Evolutionary conservation across 35 echinoderm and acorn worm species (phyloP), one percentile per base, ranked within the genome.

Genomic region (Acanthaster planci): DNA sequence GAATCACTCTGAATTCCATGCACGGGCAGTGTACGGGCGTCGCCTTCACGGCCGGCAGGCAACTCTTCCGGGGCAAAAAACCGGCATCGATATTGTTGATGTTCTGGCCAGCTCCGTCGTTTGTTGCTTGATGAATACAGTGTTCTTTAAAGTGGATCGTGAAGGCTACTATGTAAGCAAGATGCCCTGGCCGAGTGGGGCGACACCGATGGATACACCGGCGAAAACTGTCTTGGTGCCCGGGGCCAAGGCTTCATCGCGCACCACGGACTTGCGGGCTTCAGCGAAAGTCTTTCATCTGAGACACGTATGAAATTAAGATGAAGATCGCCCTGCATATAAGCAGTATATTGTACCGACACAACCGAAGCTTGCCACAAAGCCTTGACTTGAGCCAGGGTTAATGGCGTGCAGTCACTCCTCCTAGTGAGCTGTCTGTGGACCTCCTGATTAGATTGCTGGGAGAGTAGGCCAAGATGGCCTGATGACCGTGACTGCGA

Each of bases 161-260:
- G 34, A 72, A 10, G 34, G 64, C 64, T 72, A 26, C 30, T 31
- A 72, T 3, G 23, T 72, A 72, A 72, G 64, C 64, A 34, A 72
- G 23, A 72, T 34, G 14, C 64, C 64, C 26, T 27, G 64, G 8
- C 64, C 22, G 1, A 72, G 64, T 26, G 30, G 34, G 64, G 64
- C 64, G 64, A 72, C 30, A 7, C 64, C 64, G 64, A 72, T 29
- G 64, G 64, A 12, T 26, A 72, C 64, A 72, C 64, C 64, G 64
- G 64, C 2, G 34, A 72, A 72, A 72, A 12, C 29, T 72, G 0
- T 34, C 29, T 26, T 21, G 15, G 23, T 72, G 9, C 64, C 64
- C 0, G 64, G 26, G 23, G 7, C n/a, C n/a, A n/a, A 12, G 64
- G 26, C 10, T 26, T 29, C 64, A 34, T 35, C 64, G 34, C 10